Base-by-base conservation (phyloP, 2,797 vertebrate genomes). In the Oryzias dopingdopingensis region DNA sequence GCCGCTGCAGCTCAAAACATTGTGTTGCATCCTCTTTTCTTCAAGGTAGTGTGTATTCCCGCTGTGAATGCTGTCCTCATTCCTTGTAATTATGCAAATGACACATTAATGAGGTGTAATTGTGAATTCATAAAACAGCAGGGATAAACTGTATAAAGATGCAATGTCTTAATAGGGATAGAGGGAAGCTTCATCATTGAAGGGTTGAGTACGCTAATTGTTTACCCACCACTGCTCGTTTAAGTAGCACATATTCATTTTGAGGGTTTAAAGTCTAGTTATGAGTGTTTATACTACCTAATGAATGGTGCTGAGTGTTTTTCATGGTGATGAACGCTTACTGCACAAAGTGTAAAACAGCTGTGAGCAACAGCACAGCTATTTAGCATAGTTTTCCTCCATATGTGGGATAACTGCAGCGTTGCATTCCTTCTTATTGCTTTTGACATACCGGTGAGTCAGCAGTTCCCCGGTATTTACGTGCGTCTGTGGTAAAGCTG, bases 71-170 rank as follows among this genome's bases (percentile, higher is more conserved):
- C 84, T 88, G 90, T 91, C 89, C 88, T 83, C 77, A 77, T 90
- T 92, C 84, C 86, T 88, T 80, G 87, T 92, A 92, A 92, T 93
- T 93, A 93, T 92, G 91, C 88, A 92, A 92, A 93, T 91, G 85
- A 88, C 86, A 88, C 88, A 89, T 92, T 93, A 93, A 93, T 92
- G 90, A 92, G 91, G 87, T 91, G 87, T 92, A 92, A 93, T 92
- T 91, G 86, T 81, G 85, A 91, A 92, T 91, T 92, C 90, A 91
- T 92, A 91, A 91, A 92, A 90, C 92, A 92, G 90, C 88, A n/a
- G 90, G 92, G 87, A 89, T 86, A 91, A 92, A 88, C 83, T 86
- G 86, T 87, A 84, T 84, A 86, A 92, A 90, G 88, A 92, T 82
- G 82, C 84, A 53, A 70, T 54, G 74, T 82, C 79, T 87, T 91